A percentile compares a stretch with the other conserved stretches of the same genome.
Evolutionary conservation across 30 jellyfish, hydroid and myxozoan genomes (phyloP).

Genomic region (Aurelia aurita): DNA sequence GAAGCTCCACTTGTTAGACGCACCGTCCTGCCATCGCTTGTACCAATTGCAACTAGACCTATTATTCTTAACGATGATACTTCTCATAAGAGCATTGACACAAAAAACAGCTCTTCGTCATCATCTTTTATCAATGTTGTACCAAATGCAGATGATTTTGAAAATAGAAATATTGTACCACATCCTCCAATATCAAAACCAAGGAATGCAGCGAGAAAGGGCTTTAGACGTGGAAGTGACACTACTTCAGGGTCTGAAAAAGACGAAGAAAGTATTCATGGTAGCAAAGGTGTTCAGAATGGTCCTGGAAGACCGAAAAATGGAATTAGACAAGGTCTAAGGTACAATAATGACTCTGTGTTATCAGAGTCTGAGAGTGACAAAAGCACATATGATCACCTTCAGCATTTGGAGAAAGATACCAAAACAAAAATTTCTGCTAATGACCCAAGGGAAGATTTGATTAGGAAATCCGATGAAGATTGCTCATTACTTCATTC

Average conservation of each 20-base stretch:
- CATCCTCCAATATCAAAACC: not conserved
- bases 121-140: not conserved
- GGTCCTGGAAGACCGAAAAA: not conserved
- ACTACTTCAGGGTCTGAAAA: not conserved
- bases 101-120: not conserved
- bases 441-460: slow-evolving; percentile 15
- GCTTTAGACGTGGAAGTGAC: not conserved
- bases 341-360: not conserved
- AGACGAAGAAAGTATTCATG: not conserved
- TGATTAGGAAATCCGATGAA: slow-evolving; percentile 40
- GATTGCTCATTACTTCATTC: slow-evolving; percentile 47
- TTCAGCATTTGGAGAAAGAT: not conserved
- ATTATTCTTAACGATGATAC: not conserved
- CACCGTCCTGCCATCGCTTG: not conserved
- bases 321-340: not conserved
- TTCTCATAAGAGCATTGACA: not conserved
- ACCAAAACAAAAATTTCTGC: not conserved
- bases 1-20: slow-evolving; percentile 29
- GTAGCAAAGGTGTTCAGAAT: not conserved
- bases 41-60: not conserved
- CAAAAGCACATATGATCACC: not conserved
- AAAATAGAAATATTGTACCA: not conserved
- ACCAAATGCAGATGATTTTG: not conserved
- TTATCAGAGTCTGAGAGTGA: slow-evolving; percentile 15
- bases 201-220: not conserved